These are phyloP conservation scores for Apodemus speciosus DNA, from an alignment of 2,113 vertebrate species.

Conservation along the genomic window DNA sequence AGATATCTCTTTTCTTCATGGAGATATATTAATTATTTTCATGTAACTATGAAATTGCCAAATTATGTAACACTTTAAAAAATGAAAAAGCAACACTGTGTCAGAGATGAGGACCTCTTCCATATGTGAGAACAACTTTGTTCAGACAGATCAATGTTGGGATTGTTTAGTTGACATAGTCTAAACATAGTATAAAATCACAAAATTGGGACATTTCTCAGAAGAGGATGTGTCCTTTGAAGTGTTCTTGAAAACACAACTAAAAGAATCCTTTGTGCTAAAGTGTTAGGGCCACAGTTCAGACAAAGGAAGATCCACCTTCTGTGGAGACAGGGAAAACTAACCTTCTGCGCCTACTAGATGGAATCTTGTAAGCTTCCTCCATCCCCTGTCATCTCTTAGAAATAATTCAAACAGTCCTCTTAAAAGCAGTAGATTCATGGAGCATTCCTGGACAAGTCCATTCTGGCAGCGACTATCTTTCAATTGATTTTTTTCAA, in stretches of 20 bases:
- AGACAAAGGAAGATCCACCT: background rate
- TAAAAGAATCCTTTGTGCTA: background rate
- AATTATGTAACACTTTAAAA: background rate
- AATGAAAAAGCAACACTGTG: background rate
- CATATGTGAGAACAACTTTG: background rate
- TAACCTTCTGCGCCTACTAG: background rate
- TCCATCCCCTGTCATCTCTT: background rate
- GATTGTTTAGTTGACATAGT: background rate
- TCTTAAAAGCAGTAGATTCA: background rate
- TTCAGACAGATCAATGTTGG: background rate
- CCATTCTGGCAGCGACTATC: background rate
- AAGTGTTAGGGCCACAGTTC: background rate
- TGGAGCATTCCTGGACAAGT: background rate
- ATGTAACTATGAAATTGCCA: background rate
- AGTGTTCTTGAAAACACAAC: background rate
- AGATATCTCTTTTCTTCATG: background rate
- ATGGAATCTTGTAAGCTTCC: background rate
- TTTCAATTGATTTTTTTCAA: background rate
- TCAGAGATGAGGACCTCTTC: background rate
- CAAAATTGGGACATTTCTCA: background rate
- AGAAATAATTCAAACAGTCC: background rate
- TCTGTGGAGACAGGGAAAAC: background rate
- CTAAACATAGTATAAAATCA: background rate
- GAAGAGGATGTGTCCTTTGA: background rate
- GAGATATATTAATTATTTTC: no score